Base-by-base conservation (phyloP, 1,140 invertebrate genomes). In the Eurosta solidaginis region DNA sequence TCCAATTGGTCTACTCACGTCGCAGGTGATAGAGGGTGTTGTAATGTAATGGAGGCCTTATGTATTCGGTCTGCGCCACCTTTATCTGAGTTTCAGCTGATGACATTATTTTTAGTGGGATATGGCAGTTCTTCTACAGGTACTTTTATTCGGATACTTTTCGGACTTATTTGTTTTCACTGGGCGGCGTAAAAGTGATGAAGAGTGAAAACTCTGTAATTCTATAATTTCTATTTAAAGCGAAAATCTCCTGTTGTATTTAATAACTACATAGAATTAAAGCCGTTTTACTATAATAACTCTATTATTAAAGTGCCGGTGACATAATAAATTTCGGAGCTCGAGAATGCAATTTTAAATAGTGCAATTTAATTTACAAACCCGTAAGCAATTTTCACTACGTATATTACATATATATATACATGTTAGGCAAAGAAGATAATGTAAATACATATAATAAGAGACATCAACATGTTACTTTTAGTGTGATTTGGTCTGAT, bases 151-250 rank as follows among this genome's bases (percentile, higher is more conserved):
- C 59, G 59, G 59, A 68, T 40, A 17, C 10, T 5, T 17, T 68
- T 68, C 59, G 59, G 59, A 68, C 59, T 42, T 68, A 68, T 68
- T 68, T 68, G 59, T 68, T 68, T 68, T 68, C 59, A 42, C 59
- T 68, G 59, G 59, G 59, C 59, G 59, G 59, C 59, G 59, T 68
- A 68, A 68, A 68, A 40, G 33, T 68, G 59, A 68, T 68, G 59
- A n/a, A n/a, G n/a, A 68, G 29, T 68, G 59, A 68, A 68, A 42
- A 68, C 20, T 68, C n/a, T 68, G 59, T 68, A 68, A 40, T 68
- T 29, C 59, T 27, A 29, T 7, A n/a, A 40, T 40, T 40, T 59
- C 10, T 6, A 29, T 59, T 29, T 59, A 40, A 40, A 42, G 3
- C 33, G 2, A 40, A 33, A 68, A 40, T 17, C n/a, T 40, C 40